A percentile compares a stretch with the other conserved stretches of the same genome.
These are phyloP conservation scores for Nipponacmea schrenckii DNA, from an alignment of 2,888 invertebrate species.

Conservation along the genomic window DNA sequence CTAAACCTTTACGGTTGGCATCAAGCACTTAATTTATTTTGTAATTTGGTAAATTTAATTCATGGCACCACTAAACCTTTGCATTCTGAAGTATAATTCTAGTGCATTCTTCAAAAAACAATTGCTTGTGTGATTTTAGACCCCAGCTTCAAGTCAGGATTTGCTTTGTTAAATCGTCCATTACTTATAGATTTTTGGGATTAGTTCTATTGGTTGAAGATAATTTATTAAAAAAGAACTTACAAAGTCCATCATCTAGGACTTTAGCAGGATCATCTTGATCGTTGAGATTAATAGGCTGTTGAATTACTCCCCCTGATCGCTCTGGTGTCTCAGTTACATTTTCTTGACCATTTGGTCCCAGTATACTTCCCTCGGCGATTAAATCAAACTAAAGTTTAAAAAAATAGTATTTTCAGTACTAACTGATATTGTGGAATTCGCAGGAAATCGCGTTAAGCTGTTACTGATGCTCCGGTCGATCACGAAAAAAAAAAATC, in stretches of 20 bases:
- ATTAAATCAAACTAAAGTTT: background rate
- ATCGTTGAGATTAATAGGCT: background rate
- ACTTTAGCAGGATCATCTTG: slow-evolving; percentile 7
- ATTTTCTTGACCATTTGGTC: background rate
- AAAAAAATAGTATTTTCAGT: background rate
- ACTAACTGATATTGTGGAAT: background rate
- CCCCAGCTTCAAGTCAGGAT: too few relatives aligned
- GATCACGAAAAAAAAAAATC: background rate
- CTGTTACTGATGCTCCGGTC: slow-evolving; percentile 26
- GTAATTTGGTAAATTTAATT: too few relatives aligned
- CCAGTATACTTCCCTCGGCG: background rate
- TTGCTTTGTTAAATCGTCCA: too few relatives aligned
- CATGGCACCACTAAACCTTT: too few relatives aligned
- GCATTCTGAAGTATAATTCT: too few relatives aligned
- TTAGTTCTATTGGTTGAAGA: too few relatives aligned
- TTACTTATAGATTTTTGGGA: too few relatives aligned
- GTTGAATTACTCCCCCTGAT: background rate
- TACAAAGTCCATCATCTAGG: background rate
- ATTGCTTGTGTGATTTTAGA: too few relatives aligned
- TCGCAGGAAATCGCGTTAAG: too few relatives aligned
- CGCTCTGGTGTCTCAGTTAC: background rate
- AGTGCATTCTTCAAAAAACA: too few relatives aligned
- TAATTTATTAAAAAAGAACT: background rate
- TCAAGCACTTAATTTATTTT: background rate
- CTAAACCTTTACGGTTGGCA: too few relatives aligned